Base-by-base conservation (phyloP, 2,113 vertebrate genomes). In the Myotis lucifugus region DNA sequence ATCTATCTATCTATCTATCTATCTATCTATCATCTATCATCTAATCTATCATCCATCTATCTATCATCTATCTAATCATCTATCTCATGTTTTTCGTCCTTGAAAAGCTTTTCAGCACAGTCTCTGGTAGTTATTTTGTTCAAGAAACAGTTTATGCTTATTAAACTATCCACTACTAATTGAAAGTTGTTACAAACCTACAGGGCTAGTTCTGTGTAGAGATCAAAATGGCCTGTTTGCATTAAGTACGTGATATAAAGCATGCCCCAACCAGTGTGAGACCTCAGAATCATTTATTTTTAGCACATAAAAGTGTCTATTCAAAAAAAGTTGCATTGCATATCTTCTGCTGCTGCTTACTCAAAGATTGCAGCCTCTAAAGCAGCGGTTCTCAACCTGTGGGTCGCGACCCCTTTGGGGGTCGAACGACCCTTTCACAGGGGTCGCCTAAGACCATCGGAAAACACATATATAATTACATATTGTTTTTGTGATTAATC, bases 281-380 rank as follows among this genome's bases (percentile, higher is more conserved):
- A 73, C 10, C 17, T 50, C 18, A 67, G 21, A 56, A 88, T 73
- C n/a, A 48, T 79, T 93, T 86, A 56, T 93, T 90, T 95, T 84
- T 10, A 67, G 37, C 32, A 84, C 6, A 59, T 64, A n/a, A 87
- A 86, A 82, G 10, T 87, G 29, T 52, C 32, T 12, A 59, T 50
- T 19, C 21, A 50, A 67, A 95, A 72, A 34, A 42, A 37, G 5
- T 79, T 95, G n/a, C 15, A 77, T 3, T 73, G 19, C 6, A 48
- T 54, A 14, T 92, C 82, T 93, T 90, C 29, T 69, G 21, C 42
- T 73, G 77, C 21, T 93, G 5, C 64, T 59, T 69, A 21, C 61
- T 67, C 18, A 61, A 83, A 90, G 61, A 90, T 83, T 52, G 25
- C 37, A 66, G 77, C 21, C 2, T 13, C 59, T 27, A 95, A 76